phyloP scores from a whole-genome alignment of 2,113 vertebrate species.

The Burhinus oedicnemus region DNA sequence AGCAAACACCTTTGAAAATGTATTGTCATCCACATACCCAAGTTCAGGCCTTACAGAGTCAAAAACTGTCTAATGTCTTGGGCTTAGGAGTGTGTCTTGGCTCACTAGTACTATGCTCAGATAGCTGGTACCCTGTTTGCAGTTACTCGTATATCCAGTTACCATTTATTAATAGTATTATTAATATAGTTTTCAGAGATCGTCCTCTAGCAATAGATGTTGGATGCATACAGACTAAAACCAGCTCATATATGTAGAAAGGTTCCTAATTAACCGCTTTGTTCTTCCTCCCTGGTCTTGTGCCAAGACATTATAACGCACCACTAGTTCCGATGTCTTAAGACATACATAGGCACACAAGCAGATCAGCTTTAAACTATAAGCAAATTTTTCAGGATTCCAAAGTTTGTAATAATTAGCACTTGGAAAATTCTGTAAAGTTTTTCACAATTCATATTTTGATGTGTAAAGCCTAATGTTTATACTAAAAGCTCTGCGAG shows the following conservation, averaged over 20 bases:
- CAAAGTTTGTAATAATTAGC: not conserved
- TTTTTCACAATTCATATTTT: not conserved
- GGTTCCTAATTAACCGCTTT: not conserved
- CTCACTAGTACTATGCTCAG: not conserved
- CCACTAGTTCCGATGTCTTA: not conserved
- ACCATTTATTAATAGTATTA: not conserved
- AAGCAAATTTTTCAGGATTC: not conserved
- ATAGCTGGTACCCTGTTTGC: not conserved
- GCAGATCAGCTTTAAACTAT: not conserved
- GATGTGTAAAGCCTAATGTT: not conserved
- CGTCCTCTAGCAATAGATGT: not conserved
- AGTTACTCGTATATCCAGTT: not conserved
- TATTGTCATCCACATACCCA: not conserved
- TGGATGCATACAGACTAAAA: not conserved
- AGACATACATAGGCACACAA: not conserved
- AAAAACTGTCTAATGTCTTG: not conserved
- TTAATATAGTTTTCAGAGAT: not conserved
- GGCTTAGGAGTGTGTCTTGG: not conserved
- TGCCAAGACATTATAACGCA: not conserved
- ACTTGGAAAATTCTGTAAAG: not conserved
- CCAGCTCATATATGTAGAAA: not conserved
- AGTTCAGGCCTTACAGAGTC: not conserved
- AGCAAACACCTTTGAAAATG: not conserved
- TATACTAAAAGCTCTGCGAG: not conserved
- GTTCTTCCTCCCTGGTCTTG: not conserved